Evolutionary conservation across 2,888 invertebrate genomes (phyloP).

Genomic region (Eilema caniola): DNA sequence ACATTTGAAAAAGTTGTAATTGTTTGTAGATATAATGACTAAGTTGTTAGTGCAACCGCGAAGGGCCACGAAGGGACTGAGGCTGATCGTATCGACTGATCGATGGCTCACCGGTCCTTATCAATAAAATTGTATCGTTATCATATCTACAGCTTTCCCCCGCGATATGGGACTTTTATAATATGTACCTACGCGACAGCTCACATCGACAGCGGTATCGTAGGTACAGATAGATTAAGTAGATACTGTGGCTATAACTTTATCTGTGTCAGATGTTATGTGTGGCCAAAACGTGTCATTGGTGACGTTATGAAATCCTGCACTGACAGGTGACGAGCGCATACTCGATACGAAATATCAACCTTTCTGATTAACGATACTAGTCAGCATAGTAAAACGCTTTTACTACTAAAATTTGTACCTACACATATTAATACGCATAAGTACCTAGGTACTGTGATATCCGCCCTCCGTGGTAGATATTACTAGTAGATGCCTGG

Average conservation of each 20-base stretch:
- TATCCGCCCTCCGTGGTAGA: too few species aligned
- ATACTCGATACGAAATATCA: conserved; percentile 39
- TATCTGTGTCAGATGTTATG: conserved; percentile 53
- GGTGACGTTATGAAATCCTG: conserved; percentile 66
- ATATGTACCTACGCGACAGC: conserved; percentile 61
- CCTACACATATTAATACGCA: background rate
- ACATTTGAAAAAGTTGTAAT: conserved; percentile 50
- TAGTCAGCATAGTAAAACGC: background rate
- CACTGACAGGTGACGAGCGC: conserved; percentile 67
- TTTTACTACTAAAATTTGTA: background rate
- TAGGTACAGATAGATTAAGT: conserved; percentile 65
- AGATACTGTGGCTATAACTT: conserved; percentile 61
- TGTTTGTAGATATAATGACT: conserved; percentile 53
- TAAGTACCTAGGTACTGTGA: too few species aligned
- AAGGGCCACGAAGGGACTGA: conserved; percentile 60
- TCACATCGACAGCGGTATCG: conserved; percentile 68
- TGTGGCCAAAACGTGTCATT: conserved; percentile 58
- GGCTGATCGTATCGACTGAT: conserved; percentile 80
- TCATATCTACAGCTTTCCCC: conserved; percentile 86
- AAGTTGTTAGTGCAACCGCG: conserved; percentile 45
- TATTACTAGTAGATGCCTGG: too few species aligned
- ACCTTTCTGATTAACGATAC: background rate
- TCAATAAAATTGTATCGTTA: conserved; percentile 85
- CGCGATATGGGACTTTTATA: conserved; percentile 82
- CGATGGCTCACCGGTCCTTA: conserved; percentile 81